Percentiles rank a stretch among this genome's conserved stretches.
phyloP scores from a whole-genome alignment of 2,797 vertebrate genomes.

The Pitangus sulphuratus region DNA sequence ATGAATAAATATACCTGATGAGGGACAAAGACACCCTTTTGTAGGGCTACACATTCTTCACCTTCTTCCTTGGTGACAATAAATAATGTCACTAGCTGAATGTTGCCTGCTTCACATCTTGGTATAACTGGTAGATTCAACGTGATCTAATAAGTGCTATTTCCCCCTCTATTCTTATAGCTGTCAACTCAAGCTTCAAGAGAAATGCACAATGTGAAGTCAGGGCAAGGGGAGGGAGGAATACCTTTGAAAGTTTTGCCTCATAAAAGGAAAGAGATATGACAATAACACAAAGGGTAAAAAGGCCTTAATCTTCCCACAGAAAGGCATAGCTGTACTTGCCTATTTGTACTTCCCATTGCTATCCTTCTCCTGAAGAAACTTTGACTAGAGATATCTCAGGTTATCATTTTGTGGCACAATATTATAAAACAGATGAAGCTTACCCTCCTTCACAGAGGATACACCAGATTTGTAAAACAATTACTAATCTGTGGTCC shows the following conservation, averaged over 20 bases:
- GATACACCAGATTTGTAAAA: neutral
- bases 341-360: accelerated
- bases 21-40: neutral
- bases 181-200: constrained; percentile 10
- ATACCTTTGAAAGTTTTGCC: neutral
- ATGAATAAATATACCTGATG: neutral
- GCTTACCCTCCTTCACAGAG: neutral
- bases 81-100: neutral
- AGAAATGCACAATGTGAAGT: neutral
- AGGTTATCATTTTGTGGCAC: neutral
- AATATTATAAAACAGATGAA: neutral
- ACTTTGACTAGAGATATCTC: neutral
- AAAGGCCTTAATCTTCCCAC: neutral
- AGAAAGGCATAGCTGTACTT: neutral
- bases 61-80: neutral
- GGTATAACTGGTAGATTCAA: neutral
- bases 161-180: constrained; percentile 9
- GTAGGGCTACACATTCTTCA: neutral
- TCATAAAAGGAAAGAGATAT: neutral
- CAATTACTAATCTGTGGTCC: neutral
- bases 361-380: neutral
- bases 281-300: neutral
- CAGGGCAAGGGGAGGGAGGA: neutral
- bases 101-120: neutral
- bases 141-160: neutral